Conservation (phyloP, 2,797 vertebrate genomes). For the Sparidentex hasta region DNA sequence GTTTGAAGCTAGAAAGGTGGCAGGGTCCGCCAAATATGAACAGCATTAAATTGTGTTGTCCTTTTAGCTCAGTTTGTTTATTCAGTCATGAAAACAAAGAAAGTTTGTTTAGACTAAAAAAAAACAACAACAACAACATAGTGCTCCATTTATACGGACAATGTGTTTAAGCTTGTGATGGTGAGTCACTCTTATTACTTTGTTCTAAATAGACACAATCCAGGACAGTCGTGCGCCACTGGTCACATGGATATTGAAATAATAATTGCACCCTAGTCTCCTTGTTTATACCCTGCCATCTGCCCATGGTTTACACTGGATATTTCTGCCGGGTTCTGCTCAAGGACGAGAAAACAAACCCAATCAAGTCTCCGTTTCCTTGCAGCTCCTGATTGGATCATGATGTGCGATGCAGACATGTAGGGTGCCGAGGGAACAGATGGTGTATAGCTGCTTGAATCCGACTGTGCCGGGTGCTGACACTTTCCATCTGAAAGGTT, state of each 20-base stretch:
- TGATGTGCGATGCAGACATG: slow-evolving; percentile 11
- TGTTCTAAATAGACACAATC: neutral
- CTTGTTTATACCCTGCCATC: slow-evolving; percentile 10
- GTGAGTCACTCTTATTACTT: neutral
- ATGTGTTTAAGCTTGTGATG: neutral
- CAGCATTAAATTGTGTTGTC: no score
- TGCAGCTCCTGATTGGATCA: slow-evolving; percentile 39
- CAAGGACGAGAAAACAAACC: slow-evolving; percentile 50
- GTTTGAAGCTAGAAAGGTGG: no score
- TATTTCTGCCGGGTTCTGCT: slow-evolving; percentile 13
- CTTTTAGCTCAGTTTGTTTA: no score
- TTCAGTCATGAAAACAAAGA: no score
- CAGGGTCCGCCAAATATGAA: no score
- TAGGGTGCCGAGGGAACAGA: slow-evolving; percentile 52
- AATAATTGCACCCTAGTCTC: neutral
- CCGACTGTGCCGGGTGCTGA: slow-evolving; percentile 29
- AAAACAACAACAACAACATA: no score
- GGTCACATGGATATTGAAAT: neutral
- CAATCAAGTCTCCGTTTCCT: slow-evolving; percentile 8
- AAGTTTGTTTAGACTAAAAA: no score
- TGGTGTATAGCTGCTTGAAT: slow-evolving; percentile 43
- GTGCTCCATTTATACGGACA: no score
- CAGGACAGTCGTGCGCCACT: neutral
- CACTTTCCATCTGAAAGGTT: slow-evolving; percentile 52
- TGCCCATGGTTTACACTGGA: slow-evolving; percentile 21